A percentile compares a stretch with the other conserved stretches of the same genome.
These are phyloP conservation scores for Xylocopa sonorina DNA, from an alignment of 1,140 invertebrate genomes.

Conservation along the genomic window DNA sequence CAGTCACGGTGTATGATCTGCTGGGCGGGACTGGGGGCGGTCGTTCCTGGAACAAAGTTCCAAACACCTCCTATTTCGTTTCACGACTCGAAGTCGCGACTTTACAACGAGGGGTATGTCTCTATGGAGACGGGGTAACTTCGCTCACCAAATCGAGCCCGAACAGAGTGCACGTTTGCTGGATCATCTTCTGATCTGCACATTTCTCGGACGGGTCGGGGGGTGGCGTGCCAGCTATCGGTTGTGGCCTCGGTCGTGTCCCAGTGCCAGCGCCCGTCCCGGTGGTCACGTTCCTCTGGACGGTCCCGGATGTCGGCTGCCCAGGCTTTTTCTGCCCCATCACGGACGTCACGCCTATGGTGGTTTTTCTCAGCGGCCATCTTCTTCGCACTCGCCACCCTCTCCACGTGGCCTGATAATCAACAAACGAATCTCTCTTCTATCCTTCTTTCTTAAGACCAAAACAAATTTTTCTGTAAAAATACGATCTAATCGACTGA, in stretches of 20 bases:
- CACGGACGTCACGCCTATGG: constrained; percentile 63
- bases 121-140: not conserved
- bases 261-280: constrained; percentile 76
- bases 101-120: not conserved
- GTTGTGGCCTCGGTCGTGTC: constrained; percentile 90
- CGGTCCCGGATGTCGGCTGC: constrained; percentile 67
- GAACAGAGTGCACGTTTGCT: constrained; percentile 94
- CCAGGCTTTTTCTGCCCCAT: constrained; percentile 67
- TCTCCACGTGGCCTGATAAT: constrained; percentile 91
- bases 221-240: constrained; percentile 92
- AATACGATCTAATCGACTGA: too few species aligned
- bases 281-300: constrained; percentile 72
- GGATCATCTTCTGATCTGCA: constrained; percentile 91
- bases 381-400: constrained; percentile 88
- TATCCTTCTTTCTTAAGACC: too few species aligned
- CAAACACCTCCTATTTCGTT: constrained; percentile 6
- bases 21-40: constrained; percentile 95
- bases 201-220: constrained; percentile 90
- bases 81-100: not conserved
- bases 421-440: not conserved
- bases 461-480: too few species aligned
- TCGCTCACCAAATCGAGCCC: constrained; percentile 90
- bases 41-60: constrained; percentile 85
- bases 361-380: constrained; percentile 85
- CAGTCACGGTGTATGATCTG: constrained; percentile 93